Percentiles rank a stretch among this genome's conserved stretches.
These are phyloP conservation scores for Apostichopus leukothele DNA, from an alignment of 53 echinoderm and acorn worm genomes.

Conservation along the genomic window DNA sequence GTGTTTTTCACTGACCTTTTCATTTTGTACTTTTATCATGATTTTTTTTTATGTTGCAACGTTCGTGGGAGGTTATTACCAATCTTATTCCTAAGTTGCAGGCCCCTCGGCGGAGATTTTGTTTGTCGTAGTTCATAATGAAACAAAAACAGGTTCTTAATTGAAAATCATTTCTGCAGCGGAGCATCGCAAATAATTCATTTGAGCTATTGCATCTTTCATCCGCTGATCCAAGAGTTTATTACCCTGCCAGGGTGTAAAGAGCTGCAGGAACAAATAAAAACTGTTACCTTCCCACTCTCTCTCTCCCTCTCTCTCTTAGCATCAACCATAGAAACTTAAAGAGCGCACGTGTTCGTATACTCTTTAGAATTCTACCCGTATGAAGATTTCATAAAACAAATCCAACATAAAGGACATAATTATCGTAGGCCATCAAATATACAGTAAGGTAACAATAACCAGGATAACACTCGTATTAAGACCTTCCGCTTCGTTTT, in stretches of 20 bases:
- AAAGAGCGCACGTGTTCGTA: neutral
- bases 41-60: neutral
- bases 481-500: too few species aligned
- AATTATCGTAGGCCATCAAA: too few species aligned
- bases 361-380: too few species aligned
- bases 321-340: neutral
- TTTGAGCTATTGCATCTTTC: neutral
- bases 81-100: neutral
- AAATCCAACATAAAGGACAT: too few species aligned
- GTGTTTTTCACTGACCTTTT: neutral
- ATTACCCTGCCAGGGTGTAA: neutral
- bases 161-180: constrained; percentile 1
- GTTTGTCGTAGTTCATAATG: neutral
- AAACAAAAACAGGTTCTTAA: constrained; percentile 6
- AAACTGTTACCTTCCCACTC: neutral
- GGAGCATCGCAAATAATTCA: neutral
- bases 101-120: neutral
- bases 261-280: neutral
- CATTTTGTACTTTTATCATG: neutral
- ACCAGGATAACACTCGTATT: too few species aligned
- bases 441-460: too few species aligned
- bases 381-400: too few species aligned
- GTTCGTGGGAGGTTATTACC: neutral
- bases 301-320: neutral
- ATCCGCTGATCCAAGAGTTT: neutral